A percentile compares a stretch with the other conserved stretches of the same genome.
Conservation (phyloP, 2,797 vertebrate species). For the Carduelis carduelis region DNA sequence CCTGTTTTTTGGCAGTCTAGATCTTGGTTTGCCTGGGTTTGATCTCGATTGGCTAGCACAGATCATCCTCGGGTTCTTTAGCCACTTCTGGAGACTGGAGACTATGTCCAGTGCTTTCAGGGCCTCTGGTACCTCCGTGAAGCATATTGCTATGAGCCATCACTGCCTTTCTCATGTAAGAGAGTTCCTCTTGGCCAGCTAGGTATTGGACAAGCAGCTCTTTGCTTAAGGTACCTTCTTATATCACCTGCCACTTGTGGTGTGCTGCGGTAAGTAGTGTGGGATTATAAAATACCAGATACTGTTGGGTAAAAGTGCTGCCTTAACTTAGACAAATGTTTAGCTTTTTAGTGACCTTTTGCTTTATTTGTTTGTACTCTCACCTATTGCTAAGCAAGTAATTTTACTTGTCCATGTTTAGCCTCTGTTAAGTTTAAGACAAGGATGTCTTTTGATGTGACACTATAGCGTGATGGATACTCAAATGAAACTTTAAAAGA, state of each 20-base stretch:
- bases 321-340: constrained; percentile 30
- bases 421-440: constrained; percentile 33
- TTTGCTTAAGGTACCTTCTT: constrained; percentile 87
- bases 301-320: constrained; percentile 50
- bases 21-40: constrained; percentile 87
- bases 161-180: constrained; percentile 76
- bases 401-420: background rate
- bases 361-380: constrained; percentile 37
- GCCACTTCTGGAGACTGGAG: constrained; percentile 76
- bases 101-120: constrained; percentile 77
- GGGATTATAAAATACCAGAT: constrained; percentile 69
- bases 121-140: constrained; percentile 74
- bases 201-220: constrained; percentile 96
- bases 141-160: constrained; percentile 71
- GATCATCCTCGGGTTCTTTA: constrained; percentile 92
- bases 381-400: background rate
- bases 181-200: constrained; percentile 92
- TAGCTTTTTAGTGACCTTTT: constrained; percentile 42
- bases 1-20: constrained; percentile 92
- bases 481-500: background rate
- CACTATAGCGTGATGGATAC: background rate
- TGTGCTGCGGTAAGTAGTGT: constrained; percentile 70
- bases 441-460: background rate
- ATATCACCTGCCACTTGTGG: constrained; percentile 67
- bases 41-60: constrained; percentile 93